phyloP scores from a whole-genome alignment of 2,888 invertebrate genomes.

The Griposia aprilina region DNA sequence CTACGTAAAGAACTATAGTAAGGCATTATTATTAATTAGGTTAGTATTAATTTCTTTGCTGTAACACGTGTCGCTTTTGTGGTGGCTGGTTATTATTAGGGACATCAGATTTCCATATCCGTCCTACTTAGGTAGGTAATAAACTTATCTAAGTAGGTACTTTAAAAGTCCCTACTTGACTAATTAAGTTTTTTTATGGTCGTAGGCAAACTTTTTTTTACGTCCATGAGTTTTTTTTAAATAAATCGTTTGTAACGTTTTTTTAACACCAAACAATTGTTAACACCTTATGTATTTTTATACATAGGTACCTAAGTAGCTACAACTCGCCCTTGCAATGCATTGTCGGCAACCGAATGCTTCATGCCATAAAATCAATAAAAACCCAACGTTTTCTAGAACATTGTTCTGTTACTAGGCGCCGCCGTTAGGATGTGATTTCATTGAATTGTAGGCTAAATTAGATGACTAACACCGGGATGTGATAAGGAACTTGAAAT shows the following conservation, averaged over 20 bases:
- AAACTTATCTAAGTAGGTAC: background rate
- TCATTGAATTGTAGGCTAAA: constrained; percentile 13
- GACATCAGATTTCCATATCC: background rate
- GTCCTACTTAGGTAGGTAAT: background rate
- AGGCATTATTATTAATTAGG: too few species aligned
- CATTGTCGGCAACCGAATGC: background rate
- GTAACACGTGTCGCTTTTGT: constrained; percentile 22
- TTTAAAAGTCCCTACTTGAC: background rate
- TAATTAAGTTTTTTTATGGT: background rate
- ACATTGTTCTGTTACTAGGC: constrained; percentile 27
- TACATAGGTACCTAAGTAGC: background rate
- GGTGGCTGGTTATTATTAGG: constrained; percentile 17
- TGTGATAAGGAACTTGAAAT: constrained; percentile 34
- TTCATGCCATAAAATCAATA: constrained; percentile 43
- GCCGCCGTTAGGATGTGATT: constrained; percentile 20
- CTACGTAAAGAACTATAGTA: background rate
- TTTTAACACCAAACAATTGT: background rate
- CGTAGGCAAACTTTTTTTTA: too few species aligned
- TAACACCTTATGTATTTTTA: background rate
- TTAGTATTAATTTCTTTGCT: background rate
- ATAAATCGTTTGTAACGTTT: background rate
- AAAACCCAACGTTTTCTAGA: constrained; percentile 40
- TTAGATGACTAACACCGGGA: constrained; percentile 41
- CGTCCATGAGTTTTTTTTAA: too few species aligned
- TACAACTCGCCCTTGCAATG: background rate